Conservation (phyloP, 2,113 vertebrate species). For the Pangasianodon hypophthalmus region DNA sequence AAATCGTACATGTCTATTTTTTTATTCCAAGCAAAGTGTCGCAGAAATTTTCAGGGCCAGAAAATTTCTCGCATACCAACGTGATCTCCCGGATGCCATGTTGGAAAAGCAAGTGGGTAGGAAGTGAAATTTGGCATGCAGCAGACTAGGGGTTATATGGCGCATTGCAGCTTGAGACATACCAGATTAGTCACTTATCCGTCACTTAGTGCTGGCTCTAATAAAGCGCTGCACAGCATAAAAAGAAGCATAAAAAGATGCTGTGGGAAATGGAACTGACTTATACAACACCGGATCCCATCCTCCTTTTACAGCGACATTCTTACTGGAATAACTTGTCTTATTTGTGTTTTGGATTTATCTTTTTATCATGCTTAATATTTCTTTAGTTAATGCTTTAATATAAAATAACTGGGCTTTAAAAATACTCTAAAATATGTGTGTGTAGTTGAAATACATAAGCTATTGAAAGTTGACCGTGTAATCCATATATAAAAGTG, state of each 20-base stretch:
- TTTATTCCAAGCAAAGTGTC: neutral
- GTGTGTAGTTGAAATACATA: neutral
- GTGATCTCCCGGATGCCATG: neutral
- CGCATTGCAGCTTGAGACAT: neutral
- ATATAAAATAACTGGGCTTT: neutral
- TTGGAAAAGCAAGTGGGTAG: neutral
- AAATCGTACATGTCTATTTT: neutral
- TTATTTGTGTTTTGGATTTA: neutral
- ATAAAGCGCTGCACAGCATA: neutral
- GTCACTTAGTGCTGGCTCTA: no score
- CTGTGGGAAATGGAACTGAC: neutral
- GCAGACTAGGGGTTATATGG: neutral
- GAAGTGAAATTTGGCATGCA: neutral
- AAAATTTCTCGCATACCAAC: neutral
- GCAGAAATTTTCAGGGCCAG: neutral
- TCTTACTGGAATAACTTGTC: no score
- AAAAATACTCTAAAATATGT: neutral
- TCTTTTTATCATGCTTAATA: neutral
- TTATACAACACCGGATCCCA: neutral
- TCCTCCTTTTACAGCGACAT: neutral
- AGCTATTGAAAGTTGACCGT: neutral
- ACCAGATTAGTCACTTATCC: no score
- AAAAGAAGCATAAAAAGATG: neutral
- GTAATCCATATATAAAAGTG: no score
- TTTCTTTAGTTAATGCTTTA: neutral